Evolutionary conservation across 2,888 invertebrate genomes (phyloP), one percentile per base, ranked within the genome.

Genomic region (Leptopilina syphax): DNA sequence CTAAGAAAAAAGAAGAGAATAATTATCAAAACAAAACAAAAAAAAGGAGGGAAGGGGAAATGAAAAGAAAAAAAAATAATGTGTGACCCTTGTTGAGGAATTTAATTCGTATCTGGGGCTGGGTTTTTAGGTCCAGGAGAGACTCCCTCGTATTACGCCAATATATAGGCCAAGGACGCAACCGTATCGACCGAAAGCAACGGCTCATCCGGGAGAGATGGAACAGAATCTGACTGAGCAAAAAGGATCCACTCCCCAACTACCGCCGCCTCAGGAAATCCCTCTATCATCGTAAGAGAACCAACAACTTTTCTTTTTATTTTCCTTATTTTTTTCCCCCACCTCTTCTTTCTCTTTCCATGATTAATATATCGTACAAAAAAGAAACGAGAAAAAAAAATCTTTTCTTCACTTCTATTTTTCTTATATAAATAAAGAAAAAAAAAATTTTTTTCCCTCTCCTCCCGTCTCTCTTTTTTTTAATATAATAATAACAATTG

Each of bases 261-360:
- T 66, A 27, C 78, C 79, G 5, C 67, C 85, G 47, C 76, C 86
- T 8, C 85, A 87, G 41, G 89, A 91, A 83, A 88, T 91, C 34
- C 90, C 90, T 9, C 88, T 92, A 7, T 86, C 91, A 8, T 87
- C 89, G 91, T 92, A 82, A 88, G 90, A 87, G 9, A 10, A 44
- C 44, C 94, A 94, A 85, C 95, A 95, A 90, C 18, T 41, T 70
- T 70, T 47, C 8, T 44, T 44, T 44, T 44, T 44, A 44, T 34
- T 34, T 34, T 34, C 3, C 34, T 34, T 34, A 34, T 3, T 34
- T 34, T 34, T 34, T 34, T 2, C 34, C 34, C 44, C 44, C 44
- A 7, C 44, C 34, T 34, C 34, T 34, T 34, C 34, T 34, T 3
- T 34, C 27, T 27, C 27, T 1, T 34, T 34, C 3, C 34, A 34